Evolutionary conservation across 2,797 vertebrate species (phyloP).

Genomic region (Diglossa cyanea): DNA sequence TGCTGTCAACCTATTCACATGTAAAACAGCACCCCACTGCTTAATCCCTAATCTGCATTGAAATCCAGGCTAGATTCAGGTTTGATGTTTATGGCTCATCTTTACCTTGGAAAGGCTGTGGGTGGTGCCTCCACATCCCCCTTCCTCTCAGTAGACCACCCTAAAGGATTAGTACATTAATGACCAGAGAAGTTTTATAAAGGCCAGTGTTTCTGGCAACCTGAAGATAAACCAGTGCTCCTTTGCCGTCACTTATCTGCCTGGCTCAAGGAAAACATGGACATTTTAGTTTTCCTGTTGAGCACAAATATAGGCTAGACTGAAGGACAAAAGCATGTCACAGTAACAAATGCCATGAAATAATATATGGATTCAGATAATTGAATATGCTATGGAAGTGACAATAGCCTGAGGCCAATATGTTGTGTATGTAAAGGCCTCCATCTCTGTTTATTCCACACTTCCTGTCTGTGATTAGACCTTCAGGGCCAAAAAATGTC

Average conservation of each 20-base stretch:
- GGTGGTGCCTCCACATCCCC: background rate
- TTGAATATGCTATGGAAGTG: background rate
- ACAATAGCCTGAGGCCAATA: background rate
- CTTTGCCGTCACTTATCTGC: background rate
- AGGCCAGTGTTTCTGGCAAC: background rate
- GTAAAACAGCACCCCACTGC: background rate
- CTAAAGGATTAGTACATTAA: background rate
- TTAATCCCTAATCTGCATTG: background rate
- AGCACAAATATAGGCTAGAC: background rate
- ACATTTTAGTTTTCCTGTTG: background rate
- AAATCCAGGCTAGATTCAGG: slow-evolving; percentile 29
- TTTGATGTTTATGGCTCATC: background rate
- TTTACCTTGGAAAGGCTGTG: background rate
- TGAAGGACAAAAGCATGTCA: background rate
- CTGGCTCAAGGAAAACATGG: background rate
- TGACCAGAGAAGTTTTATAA: background rate
- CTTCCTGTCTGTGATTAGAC: background rate
- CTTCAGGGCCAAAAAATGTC: background rate
- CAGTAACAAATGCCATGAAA: slow-evolving; percentile 23
- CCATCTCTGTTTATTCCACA: background rate
- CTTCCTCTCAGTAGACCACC: background rate
- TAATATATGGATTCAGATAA: background rate
- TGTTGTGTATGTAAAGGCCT: background rate
- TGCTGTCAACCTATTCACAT: background rate
- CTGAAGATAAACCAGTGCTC: background rate